These are phyloP conservation scores for Poeciliopsis turneri DNA, from an alignment of 2,797 vertebrate genomes.

Conservation along the genomic window DNA sequence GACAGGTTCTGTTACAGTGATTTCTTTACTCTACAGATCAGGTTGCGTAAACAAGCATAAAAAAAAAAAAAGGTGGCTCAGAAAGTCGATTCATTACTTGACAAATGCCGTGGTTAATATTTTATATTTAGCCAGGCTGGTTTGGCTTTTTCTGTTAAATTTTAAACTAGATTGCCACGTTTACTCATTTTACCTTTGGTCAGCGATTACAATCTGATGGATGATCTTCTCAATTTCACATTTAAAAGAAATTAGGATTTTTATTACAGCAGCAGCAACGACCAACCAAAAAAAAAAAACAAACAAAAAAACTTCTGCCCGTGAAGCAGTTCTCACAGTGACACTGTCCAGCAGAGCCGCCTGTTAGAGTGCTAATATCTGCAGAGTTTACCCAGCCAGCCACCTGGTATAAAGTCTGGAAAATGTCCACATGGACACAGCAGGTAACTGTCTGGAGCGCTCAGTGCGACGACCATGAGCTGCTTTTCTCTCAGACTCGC, in stretches of 20 bases:
- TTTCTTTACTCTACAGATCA: neutral
- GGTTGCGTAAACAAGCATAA: neutral
- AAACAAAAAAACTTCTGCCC: neutral
- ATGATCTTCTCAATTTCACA: neutral
- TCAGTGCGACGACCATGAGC: neutral
- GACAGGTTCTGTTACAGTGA: neutral
- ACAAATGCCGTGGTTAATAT: neutral
- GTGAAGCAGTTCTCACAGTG: neutral
- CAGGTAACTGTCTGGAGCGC: neutral
- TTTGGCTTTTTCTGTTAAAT: neutral
- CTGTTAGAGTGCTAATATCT: neutral
- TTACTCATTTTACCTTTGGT: neutral
- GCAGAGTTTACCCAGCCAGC: neutral
- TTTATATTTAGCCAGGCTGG: neutral
- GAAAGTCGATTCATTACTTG: neutral
- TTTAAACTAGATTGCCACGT: neutral
- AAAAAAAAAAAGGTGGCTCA: neutral
- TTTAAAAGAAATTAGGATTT: neutral
- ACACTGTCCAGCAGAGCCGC: neutral
- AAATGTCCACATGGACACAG: neutral
- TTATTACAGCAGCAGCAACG: neutral
- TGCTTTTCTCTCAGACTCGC: neutral
- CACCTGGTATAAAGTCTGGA: conserved; percentile 10
- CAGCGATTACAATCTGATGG: neutral
- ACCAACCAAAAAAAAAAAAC: neutral